Percentiles rank a stretch among this genome's conserved stretches.
Evolutionary conservation across 2,888 invertebrate species (phyloP).

Genomic region (Rhingia campestris): DNA sequence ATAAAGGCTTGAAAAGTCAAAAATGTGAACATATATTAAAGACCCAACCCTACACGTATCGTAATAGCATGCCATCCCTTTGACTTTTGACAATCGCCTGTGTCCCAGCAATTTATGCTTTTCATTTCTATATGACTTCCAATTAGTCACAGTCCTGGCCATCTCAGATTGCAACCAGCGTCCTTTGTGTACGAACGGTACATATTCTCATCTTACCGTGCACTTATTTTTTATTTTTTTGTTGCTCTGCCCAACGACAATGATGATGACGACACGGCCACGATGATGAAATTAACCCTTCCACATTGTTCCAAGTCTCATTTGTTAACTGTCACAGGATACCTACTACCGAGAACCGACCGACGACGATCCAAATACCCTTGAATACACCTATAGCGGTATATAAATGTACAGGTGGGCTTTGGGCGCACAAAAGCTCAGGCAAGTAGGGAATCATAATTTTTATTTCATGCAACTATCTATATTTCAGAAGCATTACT

Average conservation of each 20-base stretch:
- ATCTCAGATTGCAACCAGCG: slow-evolving; percentile 40
- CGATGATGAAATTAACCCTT: slow-evolving; percentile 72
- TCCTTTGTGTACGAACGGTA: slow-evolving; percentile 28
- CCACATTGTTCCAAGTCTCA: slow-evolving; percentile 70
- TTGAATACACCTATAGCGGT: too few relatives aligned
- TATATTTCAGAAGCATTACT: slow-evolving; percentile 73
- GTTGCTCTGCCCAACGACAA: slow-evolving; percentile 16
- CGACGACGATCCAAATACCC: not conserved
- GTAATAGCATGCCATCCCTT: slow-evolving; percentile 16
- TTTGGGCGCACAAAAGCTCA: slow-evolving; percentile 47
- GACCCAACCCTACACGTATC: too few relatives aligned
- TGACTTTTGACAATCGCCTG: slow-evolving; percentile 32
- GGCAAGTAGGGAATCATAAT: slow-evolving; percentile 67
- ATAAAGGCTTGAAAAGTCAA: too few relatives aligned
- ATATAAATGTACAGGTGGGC: slow-evolving; percentile 39
- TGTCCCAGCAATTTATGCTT: slow-evolving; percentile 50
- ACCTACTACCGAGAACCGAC: slow-evolving; percentile 41
- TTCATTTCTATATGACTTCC: slow-evolving; percentile 53
- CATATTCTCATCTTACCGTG: slow-evolving; percentile 12
- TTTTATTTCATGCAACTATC: slow-evolving; percentile 69
- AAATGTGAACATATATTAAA: too few relatives aligned
- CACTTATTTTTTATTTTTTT: slow-evolving; percentile 20
- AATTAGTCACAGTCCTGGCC: slow-evolving; percentile 64
- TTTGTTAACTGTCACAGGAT: slow-evolving; percentile 71
- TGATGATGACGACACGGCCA: slow-evolving; percentile 25